A percentile compares a stretch with the other conserved stretches of the same genome.
Conservation (phyloP, 2,888 invertebrate genomes). For the Xestia sexstrigata region DNA sequence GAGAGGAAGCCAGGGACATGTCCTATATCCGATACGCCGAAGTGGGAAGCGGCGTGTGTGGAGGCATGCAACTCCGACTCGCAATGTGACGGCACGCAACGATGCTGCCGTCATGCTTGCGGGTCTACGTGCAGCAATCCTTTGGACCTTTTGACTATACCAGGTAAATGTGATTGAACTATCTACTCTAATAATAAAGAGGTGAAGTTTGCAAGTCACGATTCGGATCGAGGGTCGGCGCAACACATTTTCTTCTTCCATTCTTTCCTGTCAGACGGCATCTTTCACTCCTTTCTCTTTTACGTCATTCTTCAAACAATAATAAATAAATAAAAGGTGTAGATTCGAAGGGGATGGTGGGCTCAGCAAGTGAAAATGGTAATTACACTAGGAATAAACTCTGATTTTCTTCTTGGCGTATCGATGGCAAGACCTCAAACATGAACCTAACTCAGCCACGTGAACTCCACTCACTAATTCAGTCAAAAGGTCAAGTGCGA, state of each 20-base stretch:
- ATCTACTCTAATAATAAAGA: neutral
- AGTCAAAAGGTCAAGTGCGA: neutral
- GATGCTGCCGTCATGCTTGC: slow-evolving; percentile 93
- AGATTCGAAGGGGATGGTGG: too few relatives aligned
- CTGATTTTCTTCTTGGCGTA: neutral
- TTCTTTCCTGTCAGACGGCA: too few relatives aligned
- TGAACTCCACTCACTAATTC: neutral
- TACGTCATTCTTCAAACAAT: too few relatives aligned
- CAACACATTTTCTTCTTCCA: too few relatives aligned
- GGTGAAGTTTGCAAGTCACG: neutral
- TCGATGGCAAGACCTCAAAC: neutral
- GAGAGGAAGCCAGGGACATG: slow-evolving; percentile 88
- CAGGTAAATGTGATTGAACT: slow-evolving; percentile 82
- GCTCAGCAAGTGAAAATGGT: neutral
- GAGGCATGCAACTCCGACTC: slow-evolving; percentile 92
- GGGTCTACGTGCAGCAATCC: slow-evolving; percentile 93
- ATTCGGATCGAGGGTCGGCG: neutral
- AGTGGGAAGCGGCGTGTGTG: slow-evolving; percentile 91
- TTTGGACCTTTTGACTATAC: slow-evolving; percentile 88
- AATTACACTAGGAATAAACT: neutral
- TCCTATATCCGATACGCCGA: slow-evolving; percentile 82
- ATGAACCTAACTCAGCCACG: neutral
- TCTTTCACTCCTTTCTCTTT: too few relatives aligned
- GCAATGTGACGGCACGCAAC: slow-evolving; percentile 92
- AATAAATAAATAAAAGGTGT: neutral